These are phyloP conservation scores for Tortrix viridana DNA, from an alignment of 2,888 invertebrate genomes.

Conservation along the genomic window DNA sequence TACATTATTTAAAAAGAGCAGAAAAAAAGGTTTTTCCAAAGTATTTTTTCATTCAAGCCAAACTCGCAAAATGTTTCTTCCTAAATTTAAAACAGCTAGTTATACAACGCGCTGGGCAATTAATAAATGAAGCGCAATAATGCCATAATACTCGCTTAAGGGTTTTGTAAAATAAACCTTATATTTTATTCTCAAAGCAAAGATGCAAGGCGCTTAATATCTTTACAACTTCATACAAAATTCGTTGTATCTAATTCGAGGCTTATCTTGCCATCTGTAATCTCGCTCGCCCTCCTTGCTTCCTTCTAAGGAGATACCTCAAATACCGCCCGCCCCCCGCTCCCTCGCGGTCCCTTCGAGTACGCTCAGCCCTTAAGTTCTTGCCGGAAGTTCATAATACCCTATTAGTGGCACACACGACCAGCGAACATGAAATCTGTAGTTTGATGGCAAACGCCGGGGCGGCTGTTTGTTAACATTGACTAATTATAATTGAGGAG, in stretches of 20 bases:
- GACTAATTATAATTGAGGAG: conserved; percentile 35
- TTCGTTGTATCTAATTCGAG: conserved; percentile 81
- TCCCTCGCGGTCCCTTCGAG: conserved; percentile 49
- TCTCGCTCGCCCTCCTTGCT: conserved; percentile 67
- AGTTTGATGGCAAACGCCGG: conserved; percentile 53
- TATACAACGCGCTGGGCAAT: conserved; percentile 32
- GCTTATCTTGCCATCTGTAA: conserved; percentile 83
- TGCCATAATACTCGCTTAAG: conserved; percentile 52
- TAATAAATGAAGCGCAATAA: conserved; percentile 46
- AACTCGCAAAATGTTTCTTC: conserved; percentile 9
- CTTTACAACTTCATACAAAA: conserved; percentile 80
- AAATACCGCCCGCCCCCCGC: conserved; percentile 58
- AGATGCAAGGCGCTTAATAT: conserved; percentile 69
- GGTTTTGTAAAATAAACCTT: conserved; percentile 66
- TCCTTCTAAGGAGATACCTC: conserved; percentile 67
- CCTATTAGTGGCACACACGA: conserved; percentile 75
- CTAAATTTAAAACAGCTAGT: conserved; percentile 25
- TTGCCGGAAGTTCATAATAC: conserved; percentile 80
- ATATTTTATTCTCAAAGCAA: conserved; percentile 79
- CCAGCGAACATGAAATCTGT: conserved; percentile 61
- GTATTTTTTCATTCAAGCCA: conserved; percentile 20
- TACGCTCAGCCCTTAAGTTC: conserved; percentile 66
- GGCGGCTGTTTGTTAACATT: conserved; percentile 19
- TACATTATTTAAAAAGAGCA: too few relatives aligned
- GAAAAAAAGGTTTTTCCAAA: neutral